These are phyloP conservation scores for Idaea straminata DNA, from an alignment of 2,888 invertebrate genomes.

Conservation along the genomic window DNA sequence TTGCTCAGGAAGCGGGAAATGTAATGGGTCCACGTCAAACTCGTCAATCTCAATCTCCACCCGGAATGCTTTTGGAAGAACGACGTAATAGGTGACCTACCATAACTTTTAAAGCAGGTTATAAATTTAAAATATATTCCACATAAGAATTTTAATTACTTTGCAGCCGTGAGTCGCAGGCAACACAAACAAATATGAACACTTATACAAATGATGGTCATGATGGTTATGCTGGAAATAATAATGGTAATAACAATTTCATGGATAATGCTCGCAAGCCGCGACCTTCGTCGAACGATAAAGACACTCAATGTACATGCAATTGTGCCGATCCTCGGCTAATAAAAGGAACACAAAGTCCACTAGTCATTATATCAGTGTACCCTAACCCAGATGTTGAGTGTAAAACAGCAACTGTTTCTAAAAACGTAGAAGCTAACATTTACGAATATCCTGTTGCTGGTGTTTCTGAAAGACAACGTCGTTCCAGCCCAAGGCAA, in stretches of 20 bases:
- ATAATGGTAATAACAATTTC: not conserved
- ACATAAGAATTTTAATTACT: not conserved
- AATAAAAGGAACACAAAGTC: slow-evolving; percentile 31
- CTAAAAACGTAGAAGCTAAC: not conserved
- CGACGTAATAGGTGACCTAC: not conserved
- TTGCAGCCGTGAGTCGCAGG: slow-evolving; percentile 47
- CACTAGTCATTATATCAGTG: slow-evolving; percentile 67
- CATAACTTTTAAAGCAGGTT: not conserved
- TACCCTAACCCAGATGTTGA: slow-evolving; percentile 48
- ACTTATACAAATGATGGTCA: not conserved
- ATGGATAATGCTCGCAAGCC: not conserved
- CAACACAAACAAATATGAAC: slow-evolving; percentile 56
- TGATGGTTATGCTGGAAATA: not conserved
- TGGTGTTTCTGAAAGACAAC: not conserved
- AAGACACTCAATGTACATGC: slow-evolving; percentile 41
- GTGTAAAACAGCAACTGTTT: not conserved
- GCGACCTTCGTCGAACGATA: slow-evolving; percentile 30
- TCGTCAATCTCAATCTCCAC: too few relatives aligned
- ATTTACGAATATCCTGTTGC: not conserved
- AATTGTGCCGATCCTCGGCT: slow-evolving; percentile 25
- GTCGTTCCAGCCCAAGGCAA: not conserved
- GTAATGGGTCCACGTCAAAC: too few relatives aligned
- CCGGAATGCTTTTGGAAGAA: not conserved
- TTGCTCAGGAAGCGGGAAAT: not conserved
- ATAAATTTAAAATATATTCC: not conserved